phyloP scores from a whole-genome alignment of 2,113 vertebrate species.

The Notarius quadriscutis region DNA sequence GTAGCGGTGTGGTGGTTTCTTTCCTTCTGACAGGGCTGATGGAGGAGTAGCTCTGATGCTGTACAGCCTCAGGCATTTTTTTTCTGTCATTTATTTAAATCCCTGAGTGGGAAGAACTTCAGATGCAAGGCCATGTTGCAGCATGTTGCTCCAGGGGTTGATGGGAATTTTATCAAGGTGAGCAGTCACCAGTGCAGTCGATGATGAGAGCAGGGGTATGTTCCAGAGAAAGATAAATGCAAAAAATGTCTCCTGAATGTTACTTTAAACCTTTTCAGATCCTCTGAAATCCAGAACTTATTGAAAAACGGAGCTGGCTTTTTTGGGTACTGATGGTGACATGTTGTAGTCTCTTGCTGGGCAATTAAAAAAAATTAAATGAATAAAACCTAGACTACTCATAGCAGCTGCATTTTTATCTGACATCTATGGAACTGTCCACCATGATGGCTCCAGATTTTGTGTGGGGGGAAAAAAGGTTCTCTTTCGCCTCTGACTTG shows the following conservation, averaged over 20 bases:
- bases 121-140: neutral
- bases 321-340: neutral
- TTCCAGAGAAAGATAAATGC: neutral
- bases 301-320: neutral
- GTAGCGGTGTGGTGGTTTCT: conserved; percentile 23
- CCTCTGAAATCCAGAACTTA: neutral
- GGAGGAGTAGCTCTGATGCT: conserved; percentile 18
- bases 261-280: neutral
- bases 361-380: neutral
- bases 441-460: neutral
- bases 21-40: conserved; percentile 19
- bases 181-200: neutral
- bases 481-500: neutral
- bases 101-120: conserved; percentile 8
- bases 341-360: neutral
- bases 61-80: neutral
- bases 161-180: conserved; percentile 20
- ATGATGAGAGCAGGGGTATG: neutral
- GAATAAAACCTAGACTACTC: neutral
- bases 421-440: neutral
- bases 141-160: neutral
- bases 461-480: neutral
- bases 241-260: neutral
- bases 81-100: conserved; percentile 29
- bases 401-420: neutral